Evolutionary conservation across 2,888 invertebrate species (phyloP).

Genomic region (Sarcophaga carnaria): DNA sequence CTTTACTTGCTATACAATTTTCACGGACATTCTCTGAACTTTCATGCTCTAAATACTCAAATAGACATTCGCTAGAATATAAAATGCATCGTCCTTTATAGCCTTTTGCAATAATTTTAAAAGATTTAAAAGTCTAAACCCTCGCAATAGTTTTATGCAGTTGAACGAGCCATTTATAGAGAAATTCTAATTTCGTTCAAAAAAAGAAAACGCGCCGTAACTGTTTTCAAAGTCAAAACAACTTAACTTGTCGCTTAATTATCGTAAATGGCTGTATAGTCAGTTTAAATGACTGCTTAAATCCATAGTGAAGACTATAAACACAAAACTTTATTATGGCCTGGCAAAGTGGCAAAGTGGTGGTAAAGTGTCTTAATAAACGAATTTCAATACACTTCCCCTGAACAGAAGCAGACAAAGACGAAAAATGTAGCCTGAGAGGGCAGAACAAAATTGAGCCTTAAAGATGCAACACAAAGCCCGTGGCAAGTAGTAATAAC

Average conservation of each 20-base stretch:
- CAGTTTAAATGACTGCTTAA: slow-evolving; percentile 59
- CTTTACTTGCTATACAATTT: too few relatives aligned
- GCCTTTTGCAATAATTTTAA: too few relatives aligned
- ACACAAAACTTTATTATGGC: slow-evolving; percentile 59
- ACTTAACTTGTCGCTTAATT: slow-evolving; percentile 39
- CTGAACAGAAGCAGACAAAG: not conserved
- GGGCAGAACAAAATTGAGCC: not conserved
- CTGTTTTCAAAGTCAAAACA: not conserved
- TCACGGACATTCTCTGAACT: too few relatives aligned
- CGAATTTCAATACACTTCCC: slow-evolving; percentile 46
- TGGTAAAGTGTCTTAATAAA: slow-evolving; percentile 45
- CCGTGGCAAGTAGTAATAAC: not conserved
- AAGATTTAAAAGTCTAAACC: too few relatives aligned
- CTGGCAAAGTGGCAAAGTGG: slow-evolving; percentile 17
- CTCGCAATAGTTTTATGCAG: too few relatives aligned
- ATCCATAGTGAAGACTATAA: slow-evolving; percentile 47
- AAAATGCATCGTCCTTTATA: too few relatives aligned
- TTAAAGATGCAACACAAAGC: not conserved
- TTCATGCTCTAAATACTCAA: too few relatives aligned
- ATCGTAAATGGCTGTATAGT: slow-evolving; percentile 59
- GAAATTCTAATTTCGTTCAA: not conserved
- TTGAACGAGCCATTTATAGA: not conserved
- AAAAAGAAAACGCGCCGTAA: too few relatives aligned
- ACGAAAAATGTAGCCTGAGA: not conserved
- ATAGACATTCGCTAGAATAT: too few relatives aligned